Conservation (phyloP, 2,797 vertebrate genomes). For the Choloepus didactylus region DNA sequence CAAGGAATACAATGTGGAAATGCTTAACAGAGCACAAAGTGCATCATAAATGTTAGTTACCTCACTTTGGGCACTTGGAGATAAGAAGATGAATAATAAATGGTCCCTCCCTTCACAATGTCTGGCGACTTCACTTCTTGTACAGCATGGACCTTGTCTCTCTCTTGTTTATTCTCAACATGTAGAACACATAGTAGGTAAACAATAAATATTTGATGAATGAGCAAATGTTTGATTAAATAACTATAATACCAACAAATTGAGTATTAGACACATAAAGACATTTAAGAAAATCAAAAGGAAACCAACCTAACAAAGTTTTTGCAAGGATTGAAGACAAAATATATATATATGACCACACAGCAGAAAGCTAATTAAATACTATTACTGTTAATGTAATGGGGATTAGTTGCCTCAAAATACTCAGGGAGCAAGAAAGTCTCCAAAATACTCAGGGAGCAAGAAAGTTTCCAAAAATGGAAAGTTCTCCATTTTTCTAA, state of each 20-base stretch:
- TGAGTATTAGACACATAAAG: background rate
- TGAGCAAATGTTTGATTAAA: background rate
- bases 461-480: no score
- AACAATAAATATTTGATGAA: slow-evolving; percentile 6
- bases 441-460: background rate
- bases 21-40: background rate
- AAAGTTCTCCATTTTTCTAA: background rate
- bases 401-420: background rate
- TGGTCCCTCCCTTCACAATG: background rate
- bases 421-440: background rate
- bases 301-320: background rate
- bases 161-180: background rate
- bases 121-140: background rate
- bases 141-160: background rate
- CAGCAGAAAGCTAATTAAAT: background rate
- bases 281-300: slow-evolving; percentile 24
- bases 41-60: background rate
- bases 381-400: background rate
- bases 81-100: background rate
- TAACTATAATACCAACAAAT: background rate
- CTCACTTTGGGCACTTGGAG: background rate
- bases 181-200: background rate
- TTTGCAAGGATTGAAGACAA: slow-evolving; percentile 25
- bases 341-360: background rate
- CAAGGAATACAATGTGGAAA: background rate